These are phyloP conservation scores for Steatocranus sp. DNA, from an alignment of 2,797 vertebrate genomes.

Conservation along the genomic window DNA sequence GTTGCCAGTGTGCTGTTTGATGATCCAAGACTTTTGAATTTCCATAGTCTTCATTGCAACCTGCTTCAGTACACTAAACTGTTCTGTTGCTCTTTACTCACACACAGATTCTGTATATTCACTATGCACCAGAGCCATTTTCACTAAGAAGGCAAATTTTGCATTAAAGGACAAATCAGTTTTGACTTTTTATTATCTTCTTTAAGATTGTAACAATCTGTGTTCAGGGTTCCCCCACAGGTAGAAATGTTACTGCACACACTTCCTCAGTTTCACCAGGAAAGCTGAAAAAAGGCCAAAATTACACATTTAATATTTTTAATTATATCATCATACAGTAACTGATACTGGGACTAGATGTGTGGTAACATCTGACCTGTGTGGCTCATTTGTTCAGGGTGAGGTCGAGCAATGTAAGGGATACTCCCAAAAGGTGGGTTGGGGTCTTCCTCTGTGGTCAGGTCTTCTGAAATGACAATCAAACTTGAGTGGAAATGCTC, in stretches of 20 bases:
- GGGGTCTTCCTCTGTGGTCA: background rate
- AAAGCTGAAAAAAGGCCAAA: conserved; percentile 79
- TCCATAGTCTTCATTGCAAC: background rate
- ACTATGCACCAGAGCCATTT: background rate
- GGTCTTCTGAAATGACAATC: conserved; percentile 35
- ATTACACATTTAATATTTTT: background rate
- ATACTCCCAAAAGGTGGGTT: conserved; percentile 54
- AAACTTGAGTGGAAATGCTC: background rate
- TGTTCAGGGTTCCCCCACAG: background rate
- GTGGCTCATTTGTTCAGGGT: conserved; percentile 79
- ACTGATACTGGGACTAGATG: background rate
- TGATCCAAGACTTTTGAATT: background rate
- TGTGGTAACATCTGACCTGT: conserved; percentile 76
- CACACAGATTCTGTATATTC: background rate
- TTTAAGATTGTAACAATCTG: background rate
- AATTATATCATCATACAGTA: background rate
- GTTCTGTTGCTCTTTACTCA: background rate
- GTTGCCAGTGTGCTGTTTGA: conserved; percentile 2
- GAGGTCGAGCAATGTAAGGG: conserved; percentile 84
- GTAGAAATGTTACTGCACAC: conserved; percentile 8
- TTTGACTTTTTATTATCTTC: background rate
- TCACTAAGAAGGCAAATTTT: background rate
- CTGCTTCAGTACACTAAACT: background rate
- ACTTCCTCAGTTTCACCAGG: conserved; percentile 88
- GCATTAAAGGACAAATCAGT: background rate